phyloP scores from a whole-genome alignment of 2,888 invertebrate species.

The Athalia rosae region DNA sequence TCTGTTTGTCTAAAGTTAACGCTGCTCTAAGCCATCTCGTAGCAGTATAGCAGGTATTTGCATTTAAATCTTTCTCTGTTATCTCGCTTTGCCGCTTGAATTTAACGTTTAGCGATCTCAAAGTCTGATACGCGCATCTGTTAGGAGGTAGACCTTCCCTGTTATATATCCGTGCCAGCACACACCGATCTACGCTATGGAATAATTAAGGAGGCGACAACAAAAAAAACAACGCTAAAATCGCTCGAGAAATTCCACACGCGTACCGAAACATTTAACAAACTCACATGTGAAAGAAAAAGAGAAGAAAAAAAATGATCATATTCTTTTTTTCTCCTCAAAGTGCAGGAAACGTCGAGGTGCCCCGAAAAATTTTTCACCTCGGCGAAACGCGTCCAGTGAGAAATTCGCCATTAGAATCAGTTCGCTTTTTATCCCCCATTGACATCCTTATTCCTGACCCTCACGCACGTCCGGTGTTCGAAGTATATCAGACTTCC shows the following conservation, averaged over 20 bases:
- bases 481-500: no score
- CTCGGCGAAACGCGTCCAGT: no score
- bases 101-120: slow-evolving; percentile 16
- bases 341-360: no score
- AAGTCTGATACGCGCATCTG: slow-evolving; percentile 7
- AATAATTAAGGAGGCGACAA: neutral
- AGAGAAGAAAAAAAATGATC: neutral
- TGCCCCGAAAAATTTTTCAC: no score
- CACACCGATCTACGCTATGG: neutral
- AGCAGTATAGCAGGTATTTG: slow-evolving; percentile 5
- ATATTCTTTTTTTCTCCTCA: neutral
- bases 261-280: neutral
- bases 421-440: no score
- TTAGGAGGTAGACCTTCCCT: neutral
- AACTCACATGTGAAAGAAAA: neutral
- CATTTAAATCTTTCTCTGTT: slow-evolving; percentile 23
- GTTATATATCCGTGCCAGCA: neutral
- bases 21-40: neutral
- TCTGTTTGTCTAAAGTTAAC: neutral
- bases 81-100: slow-evolving; percentile 20
- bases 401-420: no score
- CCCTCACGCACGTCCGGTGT: no score
- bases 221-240: neutral
- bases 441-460: no score
- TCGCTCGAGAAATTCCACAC: neutral